phyloP scores from a whole-genome alignment of 2,888 invertebrate genomes.

The Gymnoscelis rufifasciata region DNA sequence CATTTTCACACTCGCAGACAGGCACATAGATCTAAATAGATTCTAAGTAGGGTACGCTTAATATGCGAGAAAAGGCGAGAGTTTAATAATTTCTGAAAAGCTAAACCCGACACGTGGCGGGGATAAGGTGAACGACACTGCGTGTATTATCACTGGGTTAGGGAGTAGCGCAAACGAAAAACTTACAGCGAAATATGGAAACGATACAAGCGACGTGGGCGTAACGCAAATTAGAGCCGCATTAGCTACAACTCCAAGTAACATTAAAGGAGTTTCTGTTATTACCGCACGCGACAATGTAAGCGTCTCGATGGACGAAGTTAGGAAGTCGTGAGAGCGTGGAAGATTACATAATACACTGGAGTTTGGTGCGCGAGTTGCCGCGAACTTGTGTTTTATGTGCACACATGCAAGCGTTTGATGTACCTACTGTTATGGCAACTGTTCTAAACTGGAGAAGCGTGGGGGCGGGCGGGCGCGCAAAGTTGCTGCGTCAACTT shows the following conservation, averaged over 20 bases:
- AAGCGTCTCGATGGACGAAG: conserved; percentile 43
- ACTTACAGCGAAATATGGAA: conserved; percentile 36
- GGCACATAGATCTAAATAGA: conserved; percentile 39
- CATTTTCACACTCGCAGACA: conserved; percentile 38
- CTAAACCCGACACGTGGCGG: conserved; percentile 43
- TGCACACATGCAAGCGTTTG: conserved; percentile 39
- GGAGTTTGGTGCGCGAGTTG: conserved; percentile 43
- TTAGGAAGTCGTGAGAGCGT: conserved; percentile 46
- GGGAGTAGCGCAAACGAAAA: conserved; percentile 39
- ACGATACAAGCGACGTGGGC: conserved; percentile 37
- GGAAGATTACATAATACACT: conserved; percentile 50
- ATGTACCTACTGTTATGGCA: conserved; percentile 44
- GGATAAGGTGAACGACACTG: conserved; percentile 54
- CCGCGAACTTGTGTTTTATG: conserved; percentile 49
- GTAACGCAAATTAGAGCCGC: conserved; percentile 47
- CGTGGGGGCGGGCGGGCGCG: conserved; percentile 26
- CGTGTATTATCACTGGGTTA: conserved; percentile 37
- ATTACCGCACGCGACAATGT: conserved; percentile 49
- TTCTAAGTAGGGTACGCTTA: conserved; percentile 44
- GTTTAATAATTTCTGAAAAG: conserved; percentile 31
- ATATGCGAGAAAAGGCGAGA: conserved; percentile 28
- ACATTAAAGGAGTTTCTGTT: conserved; percentile 52
- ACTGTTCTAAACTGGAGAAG: conserved; percentile 40
- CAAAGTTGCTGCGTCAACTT: conserved; percentile 46
- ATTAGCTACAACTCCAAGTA: conserved; percentile 50